phyloP scores from a whole-genome alignment of 1,140 invertebrate genomes.

The Pomacea maculata region DNA sequence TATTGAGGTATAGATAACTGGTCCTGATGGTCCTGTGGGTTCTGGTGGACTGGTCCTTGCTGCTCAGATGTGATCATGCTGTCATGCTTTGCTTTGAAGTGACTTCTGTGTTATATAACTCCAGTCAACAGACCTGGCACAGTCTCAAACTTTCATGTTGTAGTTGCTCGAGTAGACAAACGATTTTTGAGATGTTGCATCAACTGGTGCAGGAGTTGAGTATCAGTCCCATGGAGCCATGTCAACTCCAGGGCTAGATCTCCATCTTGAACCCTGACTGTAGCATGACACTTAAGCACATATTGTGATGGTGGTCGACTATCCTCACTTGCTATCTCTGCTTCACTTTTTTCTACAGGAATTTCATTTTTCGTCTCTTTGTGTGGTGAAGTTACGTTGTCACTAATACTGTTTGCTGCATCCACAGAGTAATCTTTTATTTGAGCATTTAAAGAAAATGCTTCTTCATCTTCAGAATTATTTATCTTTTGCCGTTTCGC shows the following conservation, averaged over 20 bases:
- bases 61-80: too few species aligned
- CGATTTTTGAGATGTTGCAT: constrained; percentile 47
- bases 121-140: too few species aligned
- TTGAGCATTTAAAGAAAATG: background rate
- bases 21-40: too few species aligned
- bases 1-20: too few species aligned
- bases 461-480: background rate
- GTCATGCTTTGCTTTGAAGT: too few species aligned
- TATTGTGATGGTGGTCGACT: constrained; percentile 4
- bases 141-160: background rate
- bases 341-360: background rate
- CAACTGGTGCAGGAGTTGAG: constrained; percentile 45
- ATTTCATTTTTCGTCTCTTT: background rate
- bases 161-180: background rate
- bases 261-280: constrained; percentile 33
- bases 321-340: background rate
- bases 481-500: background rate
- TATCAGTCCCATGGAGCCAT: constrained; percentile 35
- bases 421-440: background rate
- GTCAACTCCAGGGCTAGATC: constrained; percentile 36
- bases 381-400: background rate
- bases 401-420: too few species aligned
- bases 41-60: too few species aligned
- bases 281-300: constrained; percentile 38
- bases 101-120: too few species aligned